Conservation (phyloP, 92 coral and sea anemone species). For the Bergia sp. region DNA sequence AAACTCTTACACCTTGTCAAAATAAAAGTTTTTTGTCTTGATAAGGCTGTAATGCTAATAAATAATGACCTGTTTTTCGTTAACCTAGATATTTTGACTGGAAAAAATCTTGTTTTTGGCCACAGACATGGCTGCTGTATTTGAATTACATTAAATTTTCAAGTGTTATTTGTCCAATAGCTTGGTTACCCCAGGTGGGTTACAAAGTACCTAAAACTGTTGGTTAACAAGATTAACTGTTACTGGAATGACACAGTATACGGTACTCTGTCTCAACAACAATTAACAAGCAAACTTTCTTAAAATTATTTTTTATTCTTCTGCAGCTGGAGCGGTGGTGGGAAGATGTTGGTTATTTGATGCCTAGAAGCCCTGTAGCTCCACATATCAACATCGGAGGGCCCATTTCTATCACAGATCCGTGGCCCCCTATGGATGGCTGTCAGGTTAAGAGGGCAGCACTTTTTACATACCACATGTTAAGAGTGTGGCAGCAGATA, state of each 20-base stretch:
- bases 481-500: constrained; percentile 70
- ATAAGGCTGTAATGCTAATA: too few species aligned
- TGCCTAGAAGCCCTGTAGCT: constrained; percentile 78
- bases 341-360: constrained; percentile 86
- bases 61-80: too few species aligned
- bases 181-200: too few species aligned
- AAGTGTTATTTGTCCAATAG: too few species aligned
- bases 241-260: neutral
- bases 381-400: constrained; percentile 85
- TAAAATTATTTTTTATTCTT: neutral
- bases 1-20: too few species aligned
- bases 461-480: constrained; percentile 53
- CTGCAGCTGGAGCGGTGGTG: constrained; percentile 86
- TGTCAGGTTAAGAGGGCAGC: constrained; percentile 85
- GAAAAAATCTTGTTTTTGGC: too few species aligned
- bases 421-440: constrained; percentile 85
- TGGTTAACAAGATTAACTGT: too few species aligned
- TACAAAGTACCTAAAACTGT: too few species aligned
- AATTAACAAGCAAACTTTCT: neutral
- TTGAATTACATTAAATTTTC: too few species aligned
- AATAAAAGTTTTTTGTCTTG: too few species aligned
- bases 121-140: too few species aligned
- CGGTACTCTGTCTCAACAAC: neutral
- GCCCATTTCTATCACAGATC: constrained; percentile 56
- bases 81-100: too few species aligned